Conservation (phyloP, 2,888 invertebrate genomes). For the Metopia argyrocephala region DNA sequence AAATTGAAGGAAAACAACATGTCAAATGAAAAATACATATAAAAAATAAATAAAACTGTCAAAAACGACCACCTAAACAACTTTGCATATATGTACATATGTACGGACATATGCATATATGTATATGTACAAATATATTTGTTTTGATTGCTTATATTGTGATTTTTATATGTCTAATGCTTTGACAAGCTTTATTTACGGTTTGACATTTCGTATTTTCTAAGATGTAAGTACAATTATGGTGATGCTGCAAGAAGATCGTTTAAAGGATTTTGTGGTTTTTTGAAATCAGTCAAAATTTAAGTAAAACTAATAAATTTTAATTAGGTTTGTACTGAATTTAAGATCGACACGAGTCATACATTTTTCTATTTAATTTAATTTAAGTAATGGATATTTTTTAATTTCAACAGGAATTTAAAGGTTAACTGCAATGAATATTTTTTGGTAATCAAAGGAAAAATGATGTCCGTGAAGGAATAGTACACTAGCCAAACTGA, state of each 20-base stretch:
- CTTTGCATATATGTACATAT: background rate
- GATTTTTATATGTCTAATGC: background rate
- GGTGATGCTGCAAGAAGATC: background rate
- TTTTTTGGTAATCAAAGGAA: no score
- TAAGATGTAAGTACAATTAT: background rate
- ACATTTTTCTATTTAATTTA: no score
- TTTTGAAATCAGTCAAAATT: conserved; percentile 25
- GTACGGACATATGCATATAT: background rate
- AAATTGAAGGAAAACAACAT: background rate
- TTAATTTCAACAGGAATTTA: no score
- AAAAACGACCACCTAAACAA: no score
- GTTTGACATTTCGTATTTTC: background rate
- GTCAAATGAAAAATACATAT: no score
- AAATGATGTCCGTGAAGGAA: no score
- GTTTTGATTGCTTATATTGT: background rate
- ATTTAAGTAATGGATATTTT: no score
- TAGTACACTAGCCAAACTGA: no score
- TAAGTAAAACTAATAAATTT: no score
- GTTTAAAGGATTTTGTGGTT: background rate
- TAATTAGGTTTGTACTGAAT: no score
- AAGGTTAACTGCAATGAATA: no score
- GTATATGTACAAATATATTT: background rate
- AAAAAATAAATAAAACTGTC: conserved; percentile 38
- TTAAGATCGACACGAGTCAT: no score
- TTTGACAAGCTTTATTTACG: background rate